Conservation (phyloP, 1,140 invertebrate genomes). For the Trichomalopsis sarcophagae region DNA sequence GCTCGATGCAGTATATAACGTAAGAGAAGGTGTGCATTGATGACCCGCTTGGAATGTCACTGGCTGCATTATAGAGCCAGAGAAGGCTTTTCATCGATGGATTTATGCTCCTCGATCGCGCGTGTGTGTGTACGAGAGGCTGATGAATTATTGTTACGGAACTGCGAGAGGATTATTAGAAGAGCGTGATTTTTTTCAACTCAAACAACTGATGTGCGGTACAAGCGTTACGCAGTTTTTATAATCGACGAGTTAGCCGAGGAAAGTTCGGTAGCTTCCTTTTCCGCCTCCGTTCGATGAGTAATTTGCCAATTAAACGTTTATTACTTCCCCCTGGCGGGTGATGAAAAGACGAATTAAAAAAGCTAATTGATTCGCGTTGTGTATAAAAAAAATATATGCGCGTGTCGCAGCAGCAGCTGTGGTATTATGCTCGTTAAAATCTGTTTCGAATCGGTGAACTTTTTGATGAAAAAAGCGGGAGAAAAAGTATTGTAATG, state of each 20-base stretch:
- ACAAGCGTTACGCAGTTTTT: not conserved
- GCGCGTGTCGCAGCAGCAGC: no score
- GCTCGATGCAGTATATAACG: conserved; percentile 43
- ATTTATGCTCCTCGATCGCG: no score
- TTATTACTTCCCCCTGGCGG: not conserved
- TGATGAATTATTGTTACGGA: no score
- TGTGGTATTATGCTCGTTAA: not conserved
- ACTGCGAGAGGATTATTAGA: no score
- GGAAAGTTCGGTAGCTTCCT: not conserved
- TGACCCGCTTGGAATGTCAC: not conserved
- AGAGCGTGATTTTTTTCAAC: no score
- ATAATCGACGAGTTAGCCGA: not conserved
- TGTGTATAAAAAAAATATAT: no score
- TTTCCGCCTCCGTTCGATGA: not conserved
- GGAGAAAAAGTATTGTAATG: not conserved
- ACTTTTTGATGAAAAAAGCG: not conserved
- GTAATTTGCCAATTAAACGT: not conserved
- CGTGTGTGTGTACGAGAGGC: no score
- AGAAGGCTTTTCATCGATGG: no score
- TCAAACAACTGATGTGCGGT: not conserved
- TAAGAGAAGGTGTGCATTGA: conserved; percentile 35
- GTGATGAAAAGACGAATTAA: no score
- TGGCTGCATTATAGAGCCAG: no score
- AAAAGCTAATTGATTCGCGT: no score
- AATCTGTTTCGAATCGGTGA: not conserved